phyloP scores from a whole-genome alignment of 2,797 vertebrate species.

The Acrocephalus scirpaceus region DNA sequence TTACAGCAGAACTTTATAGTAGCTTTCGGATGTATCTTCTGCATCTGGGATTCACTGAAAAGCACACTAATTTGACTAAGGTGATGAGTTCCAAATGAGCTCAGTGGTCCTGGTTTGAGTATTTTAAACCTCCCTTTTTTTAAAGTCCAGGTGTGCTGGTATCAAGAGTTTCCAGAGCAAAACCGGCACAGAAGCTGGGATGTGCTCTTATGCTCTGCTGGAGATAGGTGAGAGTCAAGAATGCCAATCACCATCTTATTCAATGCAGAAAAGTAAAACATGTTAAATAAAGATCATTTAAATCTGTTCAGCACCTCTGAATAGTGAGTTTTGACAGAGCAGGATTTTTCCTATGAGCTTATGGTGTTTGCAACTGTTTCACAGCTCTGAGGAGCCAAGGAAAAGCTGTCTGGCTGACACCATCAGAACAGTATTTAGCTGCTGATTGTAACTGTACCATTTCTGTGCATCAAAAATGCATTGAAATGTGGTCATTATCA shows the following conservation, averaged over 20 bases:
- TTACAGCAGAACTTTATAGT: neutral
- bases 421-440: constrained; percentile 13
- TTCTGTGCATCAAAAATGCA: neutral
- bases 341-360: constrained; percentile 10
- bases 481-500: constrained; percentile 11
- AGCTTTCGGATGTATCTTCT: neutral
- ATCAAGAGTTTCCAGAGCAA: neutral
- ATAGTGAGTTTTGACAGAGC: constrained; percentile 1
- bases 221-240: neutral
- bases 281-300: constrained; percentile 11
- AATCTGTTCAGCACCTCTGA: constrained; percentile 45
- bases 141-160: neutral
- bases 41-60: neutral
- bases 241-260: neutral
- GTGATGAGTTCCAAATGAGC: neutral
- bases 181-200: neutral
- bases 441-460: neutral
- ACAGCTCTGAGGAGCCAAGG: neutral
- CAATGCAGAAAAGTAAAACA: neutral
- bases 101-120: neutral
- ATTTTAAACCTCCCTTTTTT: neutral
- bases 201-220: neutral
- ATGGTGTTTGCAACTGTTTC: constrained; percentile 6
- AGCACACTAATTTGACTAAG: neutral
- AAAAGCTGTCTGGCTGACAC: constrained; percentile 26